Conservation (phyloP, 1,140 invertebrate genomes). For the Batillaria attramentaria region DNA sequence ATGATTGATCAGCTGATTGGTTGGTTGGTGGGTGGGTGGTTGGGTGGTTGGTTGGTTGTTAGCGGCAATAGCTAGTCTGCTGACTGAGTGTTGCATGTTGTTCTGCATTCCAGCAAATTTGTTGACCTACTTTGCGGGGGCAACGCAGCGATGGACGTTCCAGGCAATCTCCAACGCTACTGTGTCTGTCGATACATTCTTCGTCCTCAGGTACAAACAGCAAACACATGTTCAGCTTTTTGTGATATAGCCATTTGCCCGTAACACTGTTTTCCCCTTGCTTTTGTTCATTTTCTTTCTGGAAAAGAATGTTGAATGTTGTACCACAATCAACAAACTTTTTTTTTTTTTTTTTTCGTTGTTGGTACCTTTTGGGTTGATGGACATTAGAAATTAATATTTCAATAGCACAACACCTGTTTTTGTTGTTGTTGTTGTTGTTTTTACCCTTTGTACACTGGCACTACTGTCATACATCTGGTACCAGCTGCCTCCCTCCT, state of each 20-base stretch:
- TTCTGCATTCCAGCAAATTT: conserved; percentile 22
- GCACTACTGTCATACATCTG: not conserved
- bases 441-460: not conserved
- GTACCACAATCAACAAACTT: not conserved
- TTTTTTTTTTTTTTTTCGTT: not conserved
- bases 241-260: too few species aligned
- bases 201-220: conserved; percentile 76
- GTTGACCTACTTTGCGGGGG: not conserved
- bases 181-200: conserved; percentile 93
- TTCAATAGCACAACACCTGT: not conserved
- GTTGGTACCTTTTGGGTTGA: not conserved
- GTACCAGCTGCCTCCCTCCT: too few species aligned
- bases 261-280: too few species aligned
- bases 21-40: too few species aligned
- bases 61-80: not conserved
- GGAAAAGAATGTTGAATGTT: too few species aligned
- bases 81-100: not conserved
- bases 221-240: not conserved
- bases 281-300: too few species aligned
- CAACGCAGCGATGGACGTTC: conserved; percentile 24
- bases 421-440: not conserved
- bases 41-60: too few species aligned
- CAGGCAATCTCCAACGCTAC: conserved; percentile 79
- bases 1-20: not conserved
- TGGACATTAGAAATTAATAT: not conserved